Evolutionary conservation across 1,140 invertebrate genomes (phyloP).

Genomic region (Papilio machaon): DNA sequence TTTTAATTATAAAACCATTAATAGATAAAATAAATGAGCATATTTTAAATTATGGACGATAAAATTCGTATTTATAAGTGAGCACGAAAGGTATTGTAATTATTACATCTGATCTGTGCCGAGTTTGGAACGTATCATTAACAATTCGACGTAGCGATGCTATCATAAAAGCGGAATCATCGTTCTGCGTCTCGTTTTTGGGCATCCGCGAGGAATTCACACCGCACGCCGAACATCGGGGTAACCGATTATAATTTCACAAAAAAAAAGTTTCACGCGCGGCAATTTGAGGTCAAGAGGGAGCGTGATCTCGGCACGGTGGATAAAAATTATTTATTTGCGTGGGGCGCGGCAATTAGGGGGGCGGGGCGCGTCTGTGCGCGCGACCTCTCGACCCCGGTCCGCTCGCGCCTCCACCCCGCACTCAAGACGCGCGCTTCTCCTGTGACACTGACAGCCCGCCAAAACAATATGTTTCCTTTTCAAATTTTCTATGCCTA

Average conservation of each 20-base stretch:
- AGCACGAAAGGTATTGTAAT: slow-evolving; percentile 45
- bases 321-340: slow-evolving; percentile 80
- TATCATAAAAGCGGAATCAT: slow-evolving; percentile 62
- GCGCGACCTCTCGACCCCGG: slow-evolving; percentile 69
- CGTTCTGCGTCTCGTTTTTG: slow-evolving; percentile 50
- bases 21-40: neutral
- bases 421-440: slow-evolving; percentile 48
- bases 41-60: slow-evolving; percentile 1
- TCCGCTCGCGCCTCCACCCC: slow-evolving; percentile 44
- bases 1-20: neutral
- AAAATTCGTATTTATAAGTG: neutral
- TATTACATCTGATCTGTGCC: slow-evolving; percentile 61
- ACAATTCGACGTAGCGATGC: slow-evolving; percentile 69
- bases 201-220: slow-evolving; percentile 49
- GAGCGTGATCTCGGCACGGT: slow-evolving; percentile 63
- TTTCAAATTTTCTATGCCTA: slow-evolving; percentile 30
- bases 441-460: slow-evolving; percentile 56
- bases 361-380: slow-evolving; percentile 68
- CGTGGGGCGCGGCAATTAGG: slow-evolving; percentile 78
- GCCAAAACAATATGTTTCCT: slow-evolving; percentile 60
- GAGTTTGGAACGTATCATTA: slow-evolving; percentile 61
- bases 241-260: slow-evolving; percentile 65
- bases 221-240: slow-evolving; percentile 47
- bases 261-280: slow-evolving; percentile 65
- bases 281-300: slow-evolving; percentile 74